Base-by-base conservation (phyloP, 2,113 vertebrate genomes). In the Lonchura striata region DNA sequence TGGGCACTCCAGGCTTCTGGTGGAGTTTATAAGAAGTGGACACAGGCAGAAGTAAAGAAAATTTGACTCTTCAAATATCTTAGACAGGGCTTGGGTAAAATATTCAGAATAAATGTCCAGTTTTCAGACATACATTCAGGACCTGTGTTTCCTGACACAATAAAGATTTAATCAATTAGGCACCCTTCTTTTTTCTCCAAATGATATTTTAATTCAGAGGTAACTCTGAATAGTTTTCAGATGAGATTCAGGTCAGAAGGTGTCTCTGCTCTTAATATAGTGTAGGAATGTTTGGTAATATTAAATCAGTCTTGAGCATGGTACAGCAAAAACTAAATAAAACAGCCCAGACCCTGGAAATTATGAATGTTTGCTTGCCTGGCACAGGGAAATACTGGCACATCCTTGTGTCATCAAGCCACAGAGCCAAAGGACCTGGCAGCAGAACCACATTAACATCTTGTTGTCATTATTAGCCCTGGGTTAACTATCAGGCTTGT, bases 381-480 rank as follows among this genome's bases (percentile, higher is more conserved):
- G 18, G 15, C 13, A n/a, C 21, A 49, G 28, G 33, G 44, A 77
- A 41, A 15, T 61, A 13, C 9, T 33, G 13, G 6, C 6, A 28
- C 3, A n/a, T 30, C 14, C 16, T 88, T 82, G 11, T 7, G 3
- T 28, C 0, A 0, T 70, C 12, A 47, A 25, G 3, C 6, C 39
- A 47, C 37, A 61, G 7, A 16, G 63, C 19, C 39, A 61, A 46
- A 27, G 13, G 47, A 33, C 0, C 0, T 0, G 3, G 6, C 30
- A 49, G 24, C 33, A 83, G 24, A 79, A 25, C 13, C 3, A 5
- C 3, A 0, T 30, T 7, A 11, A 5, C 39, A 20, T 31, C 27
- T 46, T 49, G 2, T 12, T 77, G 46, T 37, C 9, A 17, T 8
- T 31, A 6, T 11, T 24, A 78, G 10, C 21, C 12, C 10, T 1